Conservation (phyloP, 2,888 invertebrate genomes). For the Tenodera sinensis region DNA sequence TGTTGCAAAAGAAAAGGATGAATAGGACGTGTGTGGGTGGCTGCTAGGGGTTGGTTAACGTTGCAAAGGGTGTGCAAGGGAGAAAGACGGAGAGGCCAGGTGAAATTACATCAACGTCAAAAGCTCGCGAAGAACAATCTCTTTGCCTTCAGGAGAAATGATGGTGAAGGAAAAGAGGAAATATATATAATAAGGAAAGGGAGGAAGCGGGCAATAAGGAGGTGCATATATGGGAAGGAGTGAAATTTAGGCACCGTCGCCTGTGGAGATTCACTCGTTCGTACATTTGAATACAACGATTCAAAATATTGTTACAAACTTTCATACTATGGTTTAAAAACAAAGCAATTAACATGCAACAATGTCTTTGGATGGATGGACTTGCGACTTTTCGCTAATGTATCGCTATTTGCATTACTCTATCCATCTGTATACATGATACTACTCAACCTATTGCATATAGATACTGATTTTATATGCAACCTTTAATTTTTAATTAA, state of each 20-base stretch:
- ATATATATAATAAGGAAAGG: conserved; percentile 18
- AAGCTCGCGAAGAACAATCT: conserved; percentile 27
- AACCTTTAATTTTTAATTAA: too few species aligned
- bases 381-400: too few species aligned
- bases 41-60: background rate
- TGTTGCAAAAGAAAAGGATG: background rate
- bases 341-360: too few species aligned
- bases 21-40: background rate
- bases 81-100: conserved; percentile 21
- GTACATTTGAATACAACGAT: too few species aligned
- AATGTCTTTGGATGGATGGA: too few species aligned
- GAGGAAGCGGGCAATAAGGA: background rate
- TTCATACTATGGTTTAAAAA: too few species aligned
- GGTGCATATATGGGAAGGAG: background rate
- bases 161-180: conserved; percentile 2
- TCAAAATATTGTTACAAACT: too few species aligned
- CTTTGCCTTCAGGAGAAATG: conserved; percentile 19
- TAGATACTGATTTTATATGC: too few species aligned
- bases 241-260: background rate
- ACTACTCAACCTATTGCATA: too few species aligned
- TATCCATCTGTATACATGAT: too few species aligned
- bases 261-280: background rate
- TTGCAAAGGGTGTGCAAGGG: conserved; percentile 1
- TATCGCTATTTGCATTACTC: too few species aligned
- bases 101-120: conserved; percentile 33